Base-by-base conservation (phyloP, 2,113 vertebrate species). In the Labrus mixtus region DNA sequence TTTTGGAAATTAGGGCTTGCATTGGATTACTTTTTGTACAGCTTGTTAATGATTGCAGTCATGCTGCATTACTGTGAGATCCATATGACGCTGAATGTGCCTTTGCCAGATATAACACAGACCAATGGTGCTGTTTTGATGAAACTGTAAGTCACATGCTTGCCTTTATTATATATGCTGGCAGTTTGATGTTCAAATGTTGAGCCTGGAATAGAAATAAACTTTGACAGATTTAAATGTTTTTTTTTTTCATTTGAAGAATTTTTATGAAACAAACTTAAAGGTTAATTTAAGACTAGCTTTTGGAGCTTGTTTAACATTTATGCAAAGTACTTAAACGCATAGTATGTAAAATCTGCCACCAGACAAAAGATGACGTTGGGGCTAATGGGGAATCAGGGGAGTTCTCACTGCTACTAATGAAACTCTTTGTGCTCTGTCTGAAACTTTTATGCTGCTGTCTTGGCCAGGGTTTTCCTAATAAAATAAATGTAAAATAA, bases 21-120 rank as follows among this genome's bases (percentile, higher is more conserved):
- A 48, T 53, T 55, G 29, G 59, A 79, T 68, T 78, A 57, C 37
- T 59, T 48, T 56, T 61, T 59, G 54, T 25, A 25, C 25, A 69
- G 72, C 62, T 61, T 68, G 43, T 68, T 75, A 68, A 45, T 7
- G 48, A 68, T 55, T 57, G 25, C 43, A 65, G 57, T 71, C 60
- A 58, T 48, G 73, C 56, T 54, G 68, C 65, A 50, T 77, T 60
- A 74, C 63, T 0, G 19, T 43, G 29, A 66, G 54, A 17, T 77
- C 66, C 73, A 66, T 75, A 43, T 48, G 65, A 65, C 57, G 19
- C 33, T 22, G 37, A 62, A 57, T 9, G 20, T 66, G 71, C 15
- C 54, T 75, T 79, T 83, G 43, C 68, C 0, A 1, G 58, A 73
- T 71, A 62, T 73, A 54, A 53, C 33, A 13, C 46, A 20, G 57